These are phyloP conservation scores for Serilophus lunatus DNA, from an alignment of 2,113 vertebrate genomes.

Conservation along the genomic window DNA sequence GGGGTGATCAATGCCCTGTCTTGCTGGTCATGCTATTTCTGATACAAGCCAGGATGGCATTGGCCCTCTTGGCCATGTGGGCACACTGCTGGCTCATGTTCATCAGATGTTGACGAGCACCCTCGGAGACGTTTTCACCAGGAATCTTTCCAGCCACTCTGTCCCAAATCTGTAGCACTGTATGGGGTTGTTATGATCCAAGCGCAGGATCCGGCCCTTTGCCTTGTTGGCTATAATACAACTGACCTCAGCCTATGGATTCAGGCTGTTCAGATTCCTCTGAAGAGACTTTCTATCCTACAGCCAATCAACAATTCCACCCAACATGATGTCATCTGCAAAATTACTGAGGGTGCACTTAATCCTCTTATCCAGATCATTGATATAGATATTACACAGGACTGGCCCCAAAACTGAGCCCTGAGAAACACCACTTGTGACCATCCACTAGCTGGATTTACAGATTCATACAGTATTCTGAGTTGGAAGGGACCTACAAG, in stretches of 20 bases:
- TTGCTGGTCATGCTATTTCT: background rate
- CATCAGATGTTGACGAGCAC: background rate
- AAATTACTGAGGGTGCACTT: background rate
- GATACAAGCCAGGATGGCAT: background rate
- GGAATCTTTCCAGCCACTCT: background rate
- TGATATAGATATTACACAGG: no score
- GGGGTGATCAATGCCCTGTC: background rate
- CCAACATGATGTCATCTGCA: background rate
- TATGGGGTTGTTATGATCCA: background rate
- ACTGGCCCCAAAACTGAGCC: background rate
- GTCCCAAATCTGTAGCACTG: background rate
- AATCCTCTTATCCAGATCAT: no score
- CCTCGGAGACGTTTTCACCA: background rate
- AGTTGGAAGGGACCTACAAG: background rate
- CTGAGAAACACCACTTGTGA: background rate
- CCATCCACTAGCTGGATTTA: rapidly evolving
- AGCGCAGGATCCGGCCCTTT: background rate
- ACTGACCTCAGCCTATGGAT: background rate
- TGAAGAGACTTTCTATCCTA: background rate
- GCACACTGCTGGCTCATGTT: background rate
- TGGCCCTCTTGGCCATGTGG: background rate
- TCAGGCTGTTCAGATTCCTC: background rate
- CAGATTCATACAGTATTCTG: background rate
- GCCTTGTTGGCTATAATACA: background rate
- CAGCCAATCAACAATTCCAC: background rate